phyloP scores from a whole-genome alignment of 2,113 vertebrate species.

The Bagarius yarrelli region DNA sequence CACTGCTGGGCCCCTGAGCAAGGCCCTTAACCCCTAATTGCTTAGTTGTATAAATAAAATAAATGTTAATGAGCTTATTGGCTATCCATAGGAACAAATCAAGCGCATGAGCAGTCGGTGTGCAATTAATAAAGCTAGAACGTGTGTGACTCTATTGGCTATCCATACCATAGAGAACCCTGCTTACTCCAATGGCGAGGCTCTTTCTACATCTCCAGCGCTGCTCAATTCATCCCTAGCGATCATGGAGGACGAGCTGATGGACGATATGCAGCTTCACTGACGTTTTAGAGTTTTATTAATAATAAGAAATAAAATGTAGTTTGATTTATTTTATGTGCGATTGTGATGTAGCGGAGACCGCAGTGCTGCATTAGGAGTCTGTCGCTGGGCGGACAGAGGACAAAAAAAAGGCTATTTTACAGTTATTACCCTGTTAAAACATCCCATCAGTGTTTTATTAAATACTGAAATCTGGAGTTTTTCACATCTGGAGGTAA shows the following conservation, averaged over 20 bases:
- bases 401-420: neutral
- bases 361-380: slow-evolving; percentile 30
- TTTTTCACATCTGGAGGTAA: slow-evolving; percentile 31
- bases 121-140: neutral
- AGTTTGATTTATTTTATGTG: neutral
- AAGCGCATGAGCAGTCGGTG: neutral
- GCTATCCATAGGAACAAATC: slow-evolving; percentile 4
- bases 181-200: slow-evolving; percentile 20
- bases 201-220: neutral
- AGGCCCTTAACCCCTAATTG: too few species aligned
- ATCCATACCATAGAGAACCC: slow-evolving; percentile 13
- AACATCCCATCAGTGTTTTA: neutral
- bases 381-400: slow-evolving; percentile 36
- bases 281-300: neutral
- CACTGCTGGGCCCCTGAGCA: too few species aligned
- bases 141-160: neutral
- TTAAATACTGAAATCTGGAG: slow-evolving; percentile 16
- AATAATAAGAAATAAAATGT: neutral
- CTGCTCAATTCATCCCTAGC: neutral
- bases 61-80: neutral
- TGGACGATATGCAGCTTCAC: neutral
- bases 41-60: too few species aligned
- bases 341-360: slow-evolving; percentile 50
- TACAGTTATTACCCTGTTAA: neutral
- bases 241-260: neutral